Conservation (phyloP, 2,113 vertebrate species). For the Mustelus asterias region DNA sequence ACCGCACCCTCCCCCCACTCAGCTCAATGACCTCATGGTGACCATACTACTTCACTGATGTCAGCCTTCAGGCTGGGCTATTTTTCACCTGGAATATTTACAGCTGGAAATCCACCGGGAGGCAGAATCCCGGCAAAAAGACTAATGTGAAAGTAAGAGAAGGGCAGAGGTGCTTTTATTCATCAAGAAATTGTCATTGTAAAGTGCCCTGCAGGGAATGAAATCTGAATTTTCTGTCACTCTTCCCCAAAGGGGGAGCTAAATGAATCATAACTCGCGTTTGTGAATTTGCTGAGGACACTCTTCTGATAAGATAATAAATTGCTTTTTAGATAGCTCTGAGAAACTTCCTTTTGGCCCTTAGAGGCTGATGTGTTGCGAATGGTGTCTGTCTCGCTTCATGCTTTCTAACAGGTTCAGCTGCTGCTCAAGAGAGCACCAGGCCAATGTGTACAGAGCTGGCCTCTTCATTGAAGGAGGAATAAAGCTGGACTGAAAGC, state of each 20-base stretch:
- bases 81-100: background rate
- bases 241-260: background rate
- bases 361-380: background rate
- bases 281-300: background rate
- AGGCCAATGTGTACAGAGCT: background rate
- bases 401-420: background rate
- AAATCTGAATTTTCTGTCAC: background rate
- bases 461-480: background rate
- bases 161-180: background rate
- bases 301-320: background rate
- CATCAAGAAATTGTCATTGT: background rate
- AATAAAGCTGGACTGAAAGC: background rate
- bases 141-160: background rate
- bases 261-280: background rate
- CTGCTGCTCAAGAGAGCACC: background rate
- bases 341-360: background rate
- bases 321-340: background rate
- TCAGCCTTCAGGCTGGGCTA: background rate
- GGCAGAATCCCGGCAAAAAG: background rate
- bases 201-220: background rate
- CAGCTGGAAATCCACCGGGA: background rate
- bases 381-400: background rate
- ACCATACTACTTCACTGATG: background rate
- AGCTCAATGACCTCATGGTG: background rate
- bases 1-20: too few relatives aligned